phyloP scores from a whole-genome alignment of 2,113 vertebrate genomes.

The Ptilorrhoa leucosticta region DNA sequence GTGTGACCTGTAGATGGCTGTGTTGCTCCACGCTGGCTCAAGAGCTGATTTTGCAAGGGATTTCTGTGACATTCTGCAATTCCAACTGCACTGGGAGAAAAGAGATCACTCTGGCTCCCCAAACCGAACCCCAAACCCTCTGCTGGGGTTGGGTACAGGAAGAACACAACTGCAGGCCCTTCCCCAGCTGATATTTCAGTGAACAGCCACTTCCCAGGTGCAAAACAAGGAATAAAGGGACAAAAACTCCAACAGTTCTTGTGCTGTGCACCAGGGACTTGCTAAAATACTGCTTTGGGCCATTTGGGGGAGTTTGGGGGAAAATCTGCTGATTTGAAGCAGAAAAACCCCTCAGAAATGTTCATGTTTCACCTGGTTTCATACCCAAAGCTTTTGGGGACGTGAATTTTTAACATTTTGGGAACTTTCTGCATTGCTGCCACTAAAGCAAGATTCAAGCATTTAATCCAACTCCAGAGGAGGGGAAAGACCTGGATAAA shows the following conservation, averaged over 20 bases:
- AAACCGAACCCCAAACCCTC: not conserved
- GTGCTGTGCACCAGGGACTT: not conserved
- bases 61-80: not conserved
- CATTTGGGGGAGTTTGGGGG: not conserved
- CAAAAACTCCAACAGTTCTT: not conserved
- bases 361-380: not conserved
- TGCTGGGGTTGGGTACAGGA: not conserved
- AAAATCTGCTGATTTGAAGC: not conserved
- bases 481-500: not conserved
- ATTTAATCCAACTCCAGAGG: not conserved
- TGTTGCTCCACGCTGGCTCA: conserved; percentile 7
- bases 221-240: not conserved
- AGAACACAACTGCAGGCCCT: not conserved
- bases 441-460: not conserved
- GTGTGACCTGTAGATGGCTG: conserved; percentile 37
- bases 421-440: not conserved
- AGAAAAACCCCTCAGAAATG: not conserved
- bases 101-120: not conserved
- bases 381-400: rapidly evolving
- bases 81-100: not conserved
- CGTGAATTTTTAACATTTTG: not conserved
- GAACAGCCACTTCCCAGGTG: not conserved
- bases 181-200: not conserved
- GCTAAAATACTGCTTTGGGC: not conserved
- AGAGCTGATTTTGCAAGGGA: not conserved